Evolutionary conservation across 2,888 invertebrate genomes (phyloP).

Genomic region (Lagria hirta): DNA sequence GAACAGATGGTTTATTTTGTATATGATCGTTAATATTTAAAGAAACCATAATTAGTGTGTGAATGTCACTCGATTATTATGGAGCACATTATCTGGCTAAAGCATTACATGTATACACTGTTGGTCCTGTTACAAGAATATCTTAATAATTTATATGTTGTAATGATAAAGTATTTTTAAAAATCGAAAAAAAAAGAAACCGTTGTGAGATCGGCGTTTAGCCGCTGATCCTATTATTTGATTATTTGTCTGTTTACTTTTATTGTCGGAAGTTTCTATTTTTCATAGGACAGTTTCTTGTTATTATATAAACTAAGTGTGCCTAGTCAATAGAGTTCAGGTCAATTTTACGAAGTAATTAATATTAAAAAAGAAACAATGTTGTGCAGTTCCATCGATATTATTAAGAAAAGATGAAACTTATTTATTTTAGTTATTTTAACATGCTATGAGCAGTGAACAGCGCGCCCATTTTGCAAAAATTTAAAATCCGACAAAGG

Average conservation of each 20-base stretch:
- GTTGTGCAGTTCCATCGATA: conserved; percentile 51
- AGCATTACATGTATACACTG: conserved; percentile 57
- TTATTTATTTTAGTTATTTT: conserved; percentile 10
- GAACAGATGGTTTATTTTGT: conserved; percentile 52
- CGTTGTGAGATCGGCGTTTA: conserved; percentile 46
- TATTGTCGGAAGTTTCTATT: conserved; percentile 58
- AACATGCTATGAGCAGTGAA: conserved; percentile 15
- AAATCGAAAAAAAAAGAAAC: conserved; percentile 52
- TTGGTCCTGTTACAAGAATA: conserved; percentile 56
- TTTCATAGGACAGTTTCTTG: conserved; percentile 60
- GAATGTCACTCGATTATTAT: conserved; percentile 51
- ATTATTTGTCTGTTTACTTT: conserved; percentile 54
- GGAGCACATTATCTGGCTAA: conserved; percentile 57
- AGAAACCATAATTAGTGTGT: conserved; percentile 32
- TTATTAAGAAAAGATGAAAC: conserved; percentile 29
- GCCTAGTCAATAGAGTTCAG: conserved; percentile 67
- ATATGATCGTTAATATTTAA: conserved; percentile 46
- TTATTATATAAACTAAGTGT: conserved; percentile 64
- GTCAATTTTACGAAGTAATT: conserved; percentile 56
- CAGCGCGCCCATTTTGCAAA: conserved; percentile 13
- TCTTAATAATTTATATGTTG: conserved; percentile 56
- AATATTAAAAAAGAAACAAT: conserved; percentile 45
- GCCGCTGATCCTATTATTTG: conserved; percentile 44
- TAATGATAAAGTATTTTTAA: conserved; percentile 56
- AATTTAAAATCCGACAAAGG: conserved; percentile 15